A percentile compares a stretch with the other conserved stretches of the same genome.
Conservation (phyloP, 2,113 vertebrate species). For the Sapayoa aenigma region DNA sequence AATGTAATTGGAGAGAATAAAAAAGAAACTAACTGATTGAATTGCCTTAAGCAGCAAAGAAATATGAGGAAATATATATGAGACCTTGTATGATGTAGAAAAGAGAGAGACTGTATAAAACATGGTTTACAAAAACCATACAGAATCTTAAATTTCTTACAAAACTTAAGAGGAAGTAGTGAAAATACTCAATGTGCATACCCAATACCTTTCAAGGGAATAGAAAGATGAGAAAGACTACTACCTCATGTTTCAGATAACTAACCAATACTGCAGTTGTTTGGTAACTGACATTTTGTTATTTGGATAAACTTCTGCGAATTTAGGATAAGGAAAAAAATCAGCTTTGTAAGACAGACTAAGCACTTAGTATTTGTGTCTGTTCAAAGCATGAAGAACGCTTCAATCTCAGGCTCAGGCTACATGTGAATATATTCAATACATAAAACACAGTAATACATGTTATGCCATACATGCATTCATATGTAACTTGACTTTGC, state of each 20-base stretch:
- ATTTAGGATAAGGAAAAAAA: not conserved
- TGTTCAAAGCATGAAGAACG: not conserved
- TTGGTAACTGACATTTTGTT: not conserved
- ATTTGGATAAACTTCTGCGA: not conserved
- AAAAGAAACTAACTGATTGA: not conserved
- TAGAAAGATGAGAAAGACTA: not conserved
- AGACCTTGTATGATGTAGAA: not conserved
- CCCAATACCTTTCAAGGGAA: not conserved
- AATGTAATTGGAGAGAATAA: not conserved
- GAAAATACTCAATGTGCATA: not conserved
- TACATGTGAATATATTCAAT: not conserved
- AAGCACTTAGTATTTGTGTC: not conserved
- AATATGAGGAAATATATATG: not conserved
- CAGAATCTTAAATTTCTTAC: not conserved
- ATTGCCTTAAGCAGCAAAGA: not conserved
- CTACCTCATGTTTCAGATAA: not conserved
- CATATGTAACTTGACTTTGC: not conserved
- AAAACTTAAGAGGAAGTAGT: not conserved
- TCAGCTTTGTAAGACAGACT: accelerated
- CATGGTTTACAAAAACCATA: not conserved
- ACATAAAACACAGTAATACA: not conserved
- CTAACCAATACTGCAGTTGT: not conserved
- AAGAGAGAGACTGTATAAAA: not conserved
- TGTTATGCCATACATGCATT: not conserved
- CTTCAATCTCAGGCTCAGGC: not conserved